These are phyloP conservation scores for Okamejei kenojei DNA, from an alignment of 2,797 vertebrate species.

Conservation along the genomic window DNA sequence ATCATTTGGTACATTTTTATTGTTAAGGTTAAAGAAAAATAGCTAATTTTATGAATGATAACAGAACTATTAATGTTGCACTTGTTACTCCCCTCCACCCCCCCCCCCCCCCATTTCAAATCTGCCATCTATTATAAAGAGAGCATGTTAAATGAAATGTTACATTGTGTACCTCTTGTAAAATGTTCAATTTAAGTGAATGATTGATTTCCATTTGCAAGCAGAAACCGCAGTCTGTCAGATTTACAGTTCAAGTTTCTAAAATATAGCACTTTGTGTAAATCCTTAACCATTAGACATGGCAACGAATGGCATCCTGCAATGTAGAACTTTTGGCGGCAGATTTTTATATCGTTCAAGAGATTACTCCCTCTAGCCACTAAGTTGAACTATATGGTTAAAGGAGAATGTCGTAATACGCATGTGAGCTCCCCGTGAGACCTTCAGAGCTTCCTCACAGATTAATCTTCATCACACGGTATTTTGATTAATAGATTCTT, in stretches of 20 bases:
- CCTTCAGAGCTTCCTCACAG: no score
- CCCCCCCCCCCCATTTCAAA: background rate
- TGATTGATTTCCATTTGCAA: slow-evolving; percentile 17
- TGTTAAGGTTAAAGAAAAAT: background rate
- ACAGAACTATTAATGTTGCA: background rate
- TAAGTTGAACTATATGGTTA: no score
- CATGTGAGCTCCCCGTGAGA: no score
- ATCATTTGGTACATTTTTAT: background rate
- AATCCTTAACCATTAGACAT: background rate
- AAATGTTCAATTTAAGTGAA: slow-evolving; percentile 24
- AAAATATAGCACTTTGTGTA: background rate
- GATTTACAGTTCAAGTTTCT: slow-evolving; percentile 11
- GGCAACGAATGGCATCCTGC: background rate
- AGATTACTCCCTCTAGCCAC: no score
- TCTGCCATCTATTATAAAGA: slow-evolving; percentile 10
- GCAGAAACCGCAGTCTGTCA: slow-evolving; percentile 7
- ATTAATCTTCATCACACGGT: no score
- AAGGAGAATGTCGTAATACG: no score
- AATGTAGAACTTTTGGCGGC: background rate
- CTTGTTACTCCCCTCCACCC: slow-evolving; percentile 16
- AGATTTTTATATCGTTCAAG: no score
- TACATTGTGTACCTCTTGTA: slow-evolving; percentile 33
- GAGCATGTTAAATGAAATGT: slow-evolving; percentile 29
- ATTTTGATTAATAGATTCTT: no score
- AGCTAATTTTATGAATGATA: background rate